Percentiles rank a stretch among this genome's conserved stretches.
phyloP scores from a whole-genome alignment of 2,113 vertebrate genomes.

The Pseudonaja textilis region DNA sequence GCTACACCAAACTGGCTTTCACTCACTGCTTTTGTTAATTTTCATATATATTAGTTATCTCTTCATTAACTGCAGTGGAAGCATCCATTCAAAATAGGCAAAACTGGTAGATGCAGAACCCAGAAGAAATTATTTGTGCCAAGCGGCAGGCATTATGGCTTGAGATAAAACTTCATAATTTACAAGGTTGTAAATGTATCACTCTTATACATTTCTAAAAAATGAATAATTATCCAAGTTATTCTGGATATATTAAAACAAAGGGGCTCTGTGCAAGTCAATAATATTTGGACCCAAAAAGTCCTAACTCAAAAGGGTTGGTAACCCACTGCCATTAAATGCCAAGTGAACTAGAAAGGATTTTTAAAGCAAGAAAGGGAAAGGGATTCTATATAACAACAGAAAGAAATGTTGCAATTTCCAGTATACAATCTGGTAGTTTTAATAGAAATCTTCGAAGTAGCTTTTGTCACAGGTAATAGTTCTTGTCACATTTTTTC shows the following conservation, averaged over 20 bases:
- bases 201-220: neutral
- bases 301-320: slow-evolving; percentile 42
- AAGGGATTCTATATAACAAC: slow-evolving; percentile 54
- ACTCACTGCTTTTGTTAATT: neutral
- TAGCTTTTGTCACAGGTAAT: slow-evolving; percentile 56
- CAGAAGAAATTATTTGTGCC: slow-evolving; percentile 41
- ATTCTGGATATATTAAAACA: neutral
- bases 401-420: slow-evolving; percentile 54
- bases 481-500: slow-evolving; percentile 51
- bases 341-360: slow-evolving; percentile 43
- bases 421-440: slow-evolving; percentile 57
- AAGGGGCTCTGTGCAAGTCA: slow-evolving; percentile 32
- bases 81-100: slow-evolving; percentile 14
- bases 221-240: neutral
- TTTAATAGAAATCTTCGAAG: slow-evolving; percentile 54
- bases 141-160: slow-evolving; percentile 43
- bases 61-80: slow-evolving; percentile 53
- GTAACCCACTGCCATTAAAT: slow-evolving; percentile 49
- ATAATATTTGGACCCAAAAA: slow-evolving; percentile 30
- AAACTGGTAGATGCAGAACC: slow-evolving; percentile 25
- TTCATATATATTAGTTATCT: slow-evolving; percentile 51
- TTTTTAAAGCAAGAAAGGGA: slow-evolving; percentile 31
- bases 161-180: slow-evolving; percentile 11
- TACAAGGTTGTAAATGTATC: neutral
- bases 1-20: neutral